A percentile compares a stretch with the other conserved stretches of the same genome.
These are phyloP conservation scores for Apaloderma vittatum DNA, from an alignment of 2,113 vertebrate species.

Conservation along the genomic window DNA sequence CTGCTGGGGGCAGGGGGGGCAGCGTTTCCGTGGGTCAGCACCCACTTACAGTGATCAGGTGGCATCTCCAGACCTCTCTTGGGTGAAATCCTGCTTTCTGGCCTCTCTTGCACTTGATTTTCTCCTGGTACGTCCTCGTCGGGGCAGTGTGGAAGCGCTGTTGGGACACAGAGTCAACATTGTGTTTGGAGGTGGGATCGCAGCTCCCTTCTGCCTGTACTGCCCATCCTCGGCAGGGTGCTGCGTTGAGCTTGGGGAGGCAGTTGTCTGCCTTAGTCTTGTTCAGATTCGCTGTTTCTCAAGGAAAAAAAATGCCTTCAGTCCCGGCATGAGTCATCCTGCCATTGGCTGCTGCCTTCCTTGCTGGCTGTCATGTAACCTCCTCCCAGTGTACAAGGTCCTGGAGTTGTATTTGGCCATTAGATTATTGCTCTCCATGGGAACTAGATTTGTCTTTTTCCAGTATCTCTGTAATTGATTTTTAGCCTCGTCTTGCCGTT, in stretches of 20 bases:
- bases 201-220: neutral
- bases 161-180: neutral
- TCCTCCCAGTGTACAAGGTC: fast-evolving
- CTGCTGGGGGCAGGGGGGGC: neutral
- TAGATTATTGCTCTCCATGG: neutral
- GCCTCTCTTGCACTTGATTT: neutral
- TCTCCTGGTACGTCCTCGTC: neutral
- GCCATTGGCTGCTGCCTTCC: neutral
- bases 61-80: neutral
- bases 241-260: neutral
- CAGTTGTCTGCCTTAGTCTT: neutral
- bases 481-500: constrained; percentile 15
- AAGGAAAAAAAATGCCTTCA: neutral
- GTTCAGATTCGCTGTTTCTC: neutral
- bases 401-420: neutral
- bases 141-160: neutral
- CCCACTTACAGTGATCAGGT: fast-evolving
- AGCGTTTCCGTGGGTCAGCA: neutral
- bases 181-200: neutral
- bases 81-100: neutral
- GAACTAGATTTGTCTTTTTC: neutral
- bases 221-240: neutral
- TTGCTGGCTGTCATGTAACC: neutral
- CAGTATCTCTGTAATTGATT: neutral
- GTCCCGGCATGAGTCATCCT: fast-evolving